A percentile compares a stretch with the other conserved stretches of the same genome.
phyloP scores from a whole-genome alignment of 1,140 invertebrate species.

The Stratiolaelaps scimitus region DNA sequence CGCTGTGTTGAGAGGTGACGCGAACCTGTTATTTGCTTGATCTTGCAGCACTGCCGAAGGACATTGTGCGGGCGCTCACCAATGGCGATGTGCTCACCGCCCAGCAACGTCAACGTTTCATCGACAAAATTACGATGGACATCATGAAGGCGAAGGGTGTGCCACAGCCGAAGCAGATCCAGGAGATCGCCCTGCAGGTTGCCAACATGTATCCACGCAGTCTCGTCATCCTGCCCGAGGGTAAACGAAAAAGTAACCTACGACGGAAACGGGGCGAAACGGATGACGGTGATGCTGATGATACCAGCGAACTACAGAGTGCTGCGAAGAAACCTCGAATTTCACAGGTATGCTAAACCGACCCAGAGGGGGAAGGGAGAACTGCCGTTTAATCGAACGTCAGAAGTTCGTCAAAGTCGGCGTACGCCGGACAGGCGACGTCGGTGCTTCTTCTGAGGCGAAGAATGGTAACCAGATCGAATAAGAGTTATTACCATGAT shows the following conservation, averaged over 20 bases:
- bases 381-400: no score
- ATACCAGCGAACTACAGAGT: background rate
- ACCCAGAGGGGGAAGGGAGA: no score
- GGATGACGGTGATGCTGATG: background rate
- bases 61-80: constrained; percentile 25
- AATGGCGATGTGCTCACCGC: constrained; percentile 20
- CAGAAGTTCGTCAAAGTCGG: no score
- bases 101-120: constrained; percentile 23
- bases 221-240: constrained; percentile 13
- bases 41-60: constrained; percentile 20
- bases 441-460: no score
- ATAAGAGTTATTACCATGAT: no score
- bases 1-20: constrained; percentile 7
- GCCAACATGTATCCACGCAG: constrained; percentile 26
- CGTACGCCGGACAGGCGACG: no score
- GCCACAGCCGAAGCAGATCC: constrained; percentile 16
- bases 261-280: constrained; percentile 5
- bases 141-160: constrained; percentile 25
- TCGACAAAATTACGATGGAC: constrained; percentile 22
- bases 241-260: constrained; percentile 18
- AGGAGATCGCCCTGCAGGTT: constrained; percentile 22
- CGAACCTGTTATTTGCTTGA: constrained; percentile 6
- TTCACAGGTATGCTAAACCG: no score
- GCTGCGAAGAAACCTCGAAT: no score
- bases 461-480: no score